Evolutionary conservation across 2,888 invertebrate species (phyloP), one percentile per base, ranked within the genome.

Genomic region (Tenthredo notha): DNA sequence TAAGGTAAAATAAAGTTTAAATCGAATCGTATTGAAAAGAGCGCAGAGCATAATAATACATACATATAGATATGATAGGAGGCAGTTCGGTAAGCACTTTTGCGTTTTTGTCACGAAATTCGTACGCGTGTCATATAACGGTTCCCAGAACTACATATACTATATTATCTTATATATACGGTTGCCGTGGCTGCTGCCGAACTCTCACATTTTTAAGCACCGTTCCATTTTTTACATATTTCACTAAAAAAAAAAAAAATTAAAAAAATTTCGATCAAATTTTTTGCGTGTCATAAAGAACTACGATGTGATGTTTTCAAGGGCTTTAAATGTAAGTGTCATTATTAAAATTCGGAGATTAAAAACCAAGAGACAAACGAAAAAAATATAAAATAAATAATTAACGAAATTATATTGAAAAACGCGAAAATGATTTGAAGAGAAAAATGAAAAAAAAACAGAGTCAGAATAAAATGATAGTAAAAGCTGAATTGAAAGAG

Each of bases 251-350:
- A 50, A 83, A n/a, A n/a, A n/a, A n/a, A 84, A 84, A 84, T 61
- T 84, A n/a, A n/a, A n/a, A n/a, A n/a, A n/a, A n/a, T 85, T 86
- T 83, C 85, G 86, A 87, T 86, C 86, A 85, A 86, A 84, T 86
- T 85, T 86, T 85, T 83, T 85, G 86, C 86, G 86, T 85, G 86
- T 87, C 65, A 86, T 87, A 75, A 86, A 84, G 72, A 85, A 85
- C 86, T 67, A 88, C 82, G 85, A 87, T 88, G 88, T 89, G 89
- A 88, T 89, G 87, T 87, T 83, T 87, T 86, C 86, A 86, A 87
- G 86, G 88, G 89, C 89, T 89, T 89, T 86, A 88, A 88, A 86
- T 87, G 88, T 89, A 85, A 78, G 40, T 84, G 83, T 83, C 50
- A 50, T 83, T 83, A 47, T 61, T 40, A 61, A 80, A 80, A 61